Conservation (phyloP, 2,797 vertebrate genomes). For the Falco columbarius region DNA sequence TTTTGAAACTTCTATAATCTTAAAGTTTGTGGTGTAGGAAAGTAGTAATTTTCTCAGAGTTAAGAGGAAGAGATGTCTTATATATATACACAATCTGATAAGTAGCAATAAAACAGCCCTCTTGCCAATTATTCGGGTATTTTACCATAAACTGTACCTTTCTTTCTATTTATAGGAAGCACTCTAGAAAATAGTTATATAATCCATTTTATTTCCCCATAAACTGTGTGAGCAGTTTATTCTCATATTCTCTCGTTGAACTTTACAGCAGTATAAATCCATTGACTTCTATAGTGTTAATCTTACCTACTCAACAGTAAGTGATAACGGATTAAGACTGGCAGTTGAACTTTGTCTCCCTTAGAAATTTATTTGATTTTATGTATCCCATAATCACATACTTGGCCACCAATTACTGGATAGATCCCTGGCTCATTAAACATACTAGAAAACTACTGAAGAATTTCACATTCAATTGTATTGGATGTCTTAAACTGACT, state of each 20-base stretch:
- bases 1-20: neutral
- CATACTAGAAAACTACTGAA: neutral
- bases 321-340: neutral
- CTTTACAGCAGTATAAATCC: neutral
- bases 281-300: neutral
- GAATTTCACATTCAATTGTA: neutral
- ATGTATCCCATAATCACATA: neutral
- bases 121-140: neutral
- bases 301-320: neutral
- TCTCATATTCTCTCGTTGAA: neutral
- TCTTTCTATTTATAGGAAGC: conserved; percentile 5
- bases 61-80: neutral
- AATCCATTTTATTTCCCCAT: conserved; percentile 7
- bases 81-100: neutral
- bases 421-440: neutral
- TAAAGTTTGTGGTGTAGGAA: neutral
- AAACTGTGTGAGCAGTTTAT: neutral
- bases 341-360: neutral
- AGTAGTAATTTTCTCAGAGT: neutral
- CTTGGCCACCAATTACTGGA: neutral
- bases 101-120: neutral
- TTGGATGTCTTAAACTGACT: conserved; percentile 23
- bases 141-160: neutral
- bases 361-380: conserved; percentile 16
- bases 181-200: neutral